phyloP scores from a whole-genome alignment of 2,888 invertebrate species.

The Saturnia pavonia region DNA sequence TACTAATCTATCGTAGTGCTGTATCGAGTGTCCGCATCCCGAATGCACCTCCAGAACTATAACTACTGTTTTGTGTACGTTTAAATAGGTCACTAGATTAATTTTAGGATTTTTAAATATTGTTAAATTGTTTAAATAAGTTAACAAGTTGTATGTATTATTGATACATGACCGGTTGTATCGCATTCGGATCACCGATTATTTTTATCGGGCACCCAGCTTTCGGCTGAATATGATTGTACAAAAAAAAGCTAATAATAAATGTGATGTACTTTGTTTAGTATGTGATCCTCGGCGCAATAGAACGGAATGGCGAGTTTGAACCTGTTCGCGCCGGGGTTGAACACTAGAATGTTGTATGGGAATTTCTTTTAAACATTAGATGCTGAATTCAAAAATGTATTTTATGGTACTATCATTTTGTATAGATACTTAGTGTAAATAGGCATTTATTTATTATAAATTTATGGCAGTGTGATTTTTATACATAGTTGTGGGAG shows the following conservation, averaged over 20 bases:
- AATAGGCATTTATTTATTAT: constrained; percentile 83
- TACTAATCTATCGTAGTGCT: constrained; percentile 49
- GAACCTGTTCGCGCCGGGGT: constrained; percentile 39
- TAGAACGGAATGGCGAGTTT: constrained; percentile 23
- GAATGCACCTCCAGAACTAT: constrained; percentile 54
- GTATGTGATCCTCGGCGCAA: constrained; percentile 46
- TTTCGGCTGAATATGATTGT: constrained; percentile 76
- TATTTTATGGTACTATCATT: constrained; percentile 80
- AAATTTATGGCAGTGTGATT: constrained; percentile 80
- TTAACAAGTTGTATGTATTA: constrained; percentile 77
- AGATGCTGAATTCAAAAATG: constrained; percentile 77
- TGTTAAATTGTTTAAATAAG: constrained; percentile 80
- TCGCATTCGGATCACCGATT: constrained; percentile 71
- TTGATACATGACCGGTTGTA: constrained; percentile 73
- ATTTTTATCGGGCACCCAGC: constrained; percentile 72
- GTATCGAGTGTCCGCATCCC: constrained; percentile 54
- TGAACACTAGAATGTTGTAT: constrained; percentile 69
- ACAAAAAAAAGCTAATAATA: constrained; percentile 75
- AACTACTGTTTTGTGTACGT: constrained; percentile 69
- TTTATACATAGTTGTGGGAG: constrained; percentile 79
- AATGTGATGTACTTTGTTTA: constrained; percentile 66
- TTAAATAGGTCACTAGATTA: constrained; percentile 74
- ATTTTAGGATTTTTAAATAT: constrained; percentile 78
- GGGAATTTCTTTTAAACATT: constrained; percentile 71
- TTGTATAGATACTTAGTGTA: constrained; percentile 82